Evolutionary conservation across 2,113 vertebrate species (phyloP), one percentile per base, ranked within the genome.

Genomic region (Leptocoma aspasia): DNA sequence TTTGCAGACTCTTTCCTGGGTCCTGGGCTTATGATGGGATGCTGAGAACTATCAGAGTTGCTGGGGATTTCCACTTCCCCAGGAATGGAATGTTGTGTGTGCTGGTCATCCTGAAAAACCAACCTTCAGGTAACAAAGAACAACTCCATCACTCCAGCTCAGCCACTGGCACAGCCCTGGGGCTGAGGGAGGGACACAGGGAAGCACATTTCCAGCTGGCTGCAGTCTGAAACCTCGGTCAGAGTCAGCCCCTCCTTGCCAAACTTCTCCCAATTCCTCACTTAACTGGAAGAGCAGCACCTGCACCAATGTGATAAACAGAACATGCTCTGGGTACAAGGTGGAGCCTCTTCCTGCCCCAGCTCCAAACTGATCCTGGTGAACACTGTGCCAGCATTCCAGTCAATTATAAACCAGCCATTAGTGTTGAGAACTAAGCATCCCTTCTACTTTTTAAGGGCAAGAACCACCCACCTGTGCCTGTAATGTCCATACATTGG

Each of bases 251-350:
- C 15, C 53, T 68, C 31, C 61, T 31, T 52, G 42, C 28, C 30
- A 63, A 54, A 61, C 53, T 41, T 42, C 75, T 45, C 59, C 45
- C 16, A 28, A 1, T 22, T 57, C 45, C 23, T 65, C 66, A 10
- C 27, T 50, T 11, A 27, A 11, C 2, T 37, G 49, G 41, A 45
- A 57, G 52, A 61, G 60, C 10, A 88, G 79, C 47, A 45, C 56
- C 63, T 53, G 45, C 26, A 26, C 12, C 0, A 0, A 2, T 35
- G 65, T 15, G 54, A 84, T 10, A 23, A 61, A n/a, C 0, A 10
- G 3, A 39, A 39, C 1, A 0, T 33, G 45, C 30, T 72, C 28
- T 37, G 37, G 66, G 35, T 9, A 17, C 30, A 72, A 20, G 53
- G 49, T 15, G 35, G 33, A 68, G n/a, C 50, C 39, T 57, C 75